Base-by-base conservation (phyloP, 1,140 invertebrate genomes). In the Harpegnathos saltator region DNA sequence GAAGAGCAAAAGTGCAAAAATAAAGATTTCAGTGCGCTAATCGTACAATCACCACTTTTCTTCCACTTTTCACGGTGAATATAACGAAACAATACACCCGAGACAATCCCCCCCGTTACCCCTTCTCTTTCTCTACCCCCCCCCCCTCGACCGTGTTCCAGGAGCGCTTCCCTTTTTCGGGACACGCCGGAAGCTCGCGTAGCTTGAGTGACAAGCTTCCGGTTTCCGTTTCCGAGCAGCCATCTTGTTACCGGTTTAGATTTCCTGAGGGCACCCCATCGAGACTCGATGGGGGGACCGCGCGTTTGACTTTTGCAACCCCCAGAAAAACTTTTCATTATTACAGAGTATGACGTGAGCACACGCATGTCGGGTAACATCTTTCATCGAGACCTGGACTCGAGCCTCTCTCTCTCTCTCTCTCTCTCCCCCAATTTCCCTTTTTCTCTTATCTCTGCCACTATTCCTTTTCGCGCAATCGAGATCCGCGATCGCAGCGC, bases 211-310 rank as follows among this genome's bases (percentile, higher is more conserved):
- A 94, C 94, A 93, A 92, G 91, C 89, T 92, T 94, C 93, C 93
- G 93, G 91, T 91, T 94, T 94, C 93, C 94, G 94, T 93, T 94
- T 94, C 94, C 93, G 92, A 92, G 92, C 93, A 90, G 93, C 94
- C 94, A 94, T 94, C 92, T 94, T 94, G 93, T 91, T 93, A 92
- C 93, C 92, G 92, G 92, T 93, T 93, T 93, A 91, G 91, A 94
- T 94, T 94, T 94, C 93, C 93, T 91, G 90, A 85, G 87, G 89
- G 86, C 84, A 83, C 77, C 84, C 90, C 75, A 84, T 85, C 83
- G 73, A 85, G 59, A 59, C 38, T 84, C 56, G 84, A 86, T 69
- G 58, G 85, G 58, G 85, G 87, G 84, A 65, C 26, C 52, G 3
- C 52, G 3, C 68, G 12, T 75, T 86, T 84, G 68, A 54, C 75